These are phyloP conservation scores for Pseudococcus viburni DNA, from an alignment of 2,888 invertebrate genomes.

Conservation along the genomic window DNA sequence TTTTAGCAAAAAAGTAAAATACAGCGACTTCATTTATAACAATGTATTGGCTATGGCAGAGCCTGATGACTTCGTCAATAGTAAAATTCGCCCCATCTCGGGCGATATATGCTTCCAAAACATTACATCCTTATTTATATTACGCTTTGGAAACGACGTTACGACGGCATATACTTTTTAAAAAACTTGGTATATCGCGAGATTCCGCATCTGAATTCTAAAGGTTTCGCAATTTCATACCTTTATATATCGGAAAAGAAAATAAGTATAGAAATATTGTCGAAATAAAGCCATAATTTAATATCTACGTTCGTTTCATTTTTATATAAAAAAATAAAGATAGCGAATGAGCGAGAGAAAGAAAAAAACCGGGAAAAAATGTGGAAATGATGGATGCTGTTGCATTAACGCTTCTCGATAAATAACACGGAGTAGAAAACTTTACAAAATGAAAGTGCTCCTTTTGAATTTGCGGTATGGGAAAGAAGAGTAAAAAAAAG, in stretches of 20 bases:
- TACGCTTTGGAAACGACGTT: background rate
- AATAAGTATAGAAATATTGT: conserved; percentile 36
- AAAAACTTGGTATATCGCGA: background rate
- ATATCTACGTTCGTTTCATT: conserved; percentile 32
- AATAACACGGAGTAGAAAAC: conserved; percentile 35
- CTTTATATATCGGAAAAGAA: conserved; percentile 20
- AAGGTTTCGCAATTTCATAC: conserved; percentile 32
- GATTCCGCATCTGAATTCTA: conserved; percentile 15
- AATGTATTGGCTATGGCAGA: too few species aligned
- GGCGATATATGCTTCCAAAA: background rate
- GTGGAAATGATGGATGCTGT: conserved; percentile 43
- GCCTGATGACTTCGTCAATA: too few species aligned
- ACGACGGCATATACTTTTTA: background rate
- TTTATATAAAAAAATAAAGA: conserved; percentile 6
- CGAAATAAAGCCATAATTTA: conserved; percentile 43
- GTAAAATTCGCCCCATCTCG: too few species aligned
- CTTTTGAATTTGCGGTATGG: conserved; percentile 16
- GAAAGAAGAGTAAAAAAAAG: background rate
- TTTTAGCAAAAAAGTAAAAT: too few species aligned
- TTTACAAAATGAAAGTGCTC: conserved; percentile 43
- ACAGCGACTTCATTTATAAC: too few species aligned
- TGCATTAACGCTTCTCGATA: conserved; percentile 43
- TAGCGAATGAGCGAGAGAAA: background rate
- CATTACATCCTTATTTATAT: background rate
- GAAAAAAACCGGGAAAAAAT: background rate